Evolutionary conservation across 2,888 invertebrate genomes (phyloP).

Genomic region (Escarpia spicata): DNA sequence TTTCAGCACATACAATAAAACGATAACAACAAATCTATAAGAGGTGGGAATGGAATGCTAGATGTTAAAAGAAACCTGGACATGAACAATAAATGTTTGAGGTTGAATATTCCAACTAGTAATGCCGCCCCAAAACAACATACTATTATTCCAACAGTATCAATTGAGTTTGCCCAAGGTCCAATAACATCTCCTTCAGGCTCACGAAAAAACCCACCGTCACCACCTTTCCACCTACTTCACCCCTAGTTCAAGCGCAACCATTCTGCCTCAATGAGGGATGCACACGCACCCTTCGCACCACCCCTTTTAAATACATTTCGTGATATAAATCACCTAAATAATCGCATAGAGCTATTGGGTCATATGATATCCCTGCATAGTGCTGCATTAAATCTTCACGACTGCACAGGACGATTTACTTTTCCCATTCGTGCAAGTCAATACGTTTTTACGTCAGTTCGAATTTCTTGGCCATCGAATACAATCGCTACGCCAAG

Average conservation of each 20-base stretch:
- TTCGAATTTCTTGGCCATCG: not conserved
- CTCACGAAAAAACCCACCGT: no score
- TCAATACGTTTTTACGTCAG: not conserved
- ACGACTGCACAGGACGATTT: not conserved
- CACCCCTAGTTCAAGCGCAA: no score
- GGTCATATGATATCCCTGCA: no score
- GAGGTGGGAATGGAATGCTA: not conserved
- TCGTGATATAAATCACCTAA: no score
- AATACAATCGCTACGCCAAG: not conserved
- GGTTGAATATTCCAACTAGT: not conserved
- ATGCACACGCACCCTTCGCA: no score
- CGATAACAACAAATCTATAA: not conserved
- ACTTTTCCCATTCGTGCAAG: not conserved
- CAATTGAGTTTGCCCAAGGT: not conserved
- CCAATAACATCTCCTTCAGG: no score
- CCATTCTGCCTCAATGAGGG: no score
- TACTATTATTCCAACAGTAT: not conserved
- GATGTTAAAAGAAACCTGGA: not conserved
- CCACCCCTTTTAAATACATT: no score
- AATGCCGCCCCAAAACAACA: not conserved
- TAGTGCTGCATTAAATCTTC: not conserved
- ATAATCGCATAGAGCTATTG: no score
- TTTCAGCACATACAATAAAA: not conserved
- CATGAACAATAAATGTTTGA: not conserved
- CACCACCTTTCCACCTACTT: no score